Percentiles rank a stretch among this genome's conserved stretches.
These are phyloP conservation scores for Diplodus puntazzo DNA, from an alignment of 2,797 vertebrate species.

Conservation along the genomic window DNA sequence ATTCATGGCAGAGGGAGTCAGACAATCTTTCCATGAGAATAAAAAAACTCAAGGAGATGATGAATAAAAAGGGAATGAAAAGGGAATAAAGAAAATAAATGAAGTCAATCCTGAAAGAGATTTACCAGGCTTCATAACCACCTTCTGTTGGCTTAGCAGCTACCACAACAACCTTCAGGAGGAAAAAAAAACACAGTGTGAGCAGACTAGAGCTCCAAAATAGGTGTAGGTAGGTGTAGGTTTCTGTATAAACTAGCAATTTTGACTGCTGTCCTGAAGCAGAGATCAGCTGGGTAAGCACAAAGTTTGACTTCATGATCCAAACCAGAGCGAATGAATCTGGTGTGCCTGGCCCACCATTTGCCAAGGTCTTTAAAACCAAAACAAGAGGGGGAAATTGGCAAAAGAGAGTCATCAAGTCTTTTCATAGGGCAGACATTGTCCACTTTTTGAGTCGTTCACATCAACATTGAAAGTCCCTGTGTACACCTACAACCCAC, in stretches of 20 bases:
- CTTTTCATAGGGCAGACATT: conserved; percentile 29
- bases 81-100: background rate
- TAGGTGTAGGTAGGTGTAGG: conserved; percentile 11
- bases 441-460: conserved; percentile 30
- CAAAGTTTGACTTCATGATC: conserved; percentile 5
- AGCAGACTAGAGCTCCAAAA: conserved; percentile 22
- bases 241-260: conserved; percentile 33
- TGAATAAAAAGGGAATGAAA: background rate
- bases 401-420: conserved; percentile 22
- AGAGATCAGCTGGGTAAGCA: conserved; percentile 24
- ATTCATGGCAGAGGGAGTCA: background rate
- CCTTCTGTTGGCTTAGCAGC: conserved; percentile 29
- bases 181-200: background rate
- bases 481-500: conserved; percentile 3
- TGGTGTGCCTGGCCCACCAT: conserved; percentile 15
- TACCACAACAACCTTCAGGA: conserved; percentile 25
- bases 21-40: background rate
- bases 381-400: conserved; percentile 42
- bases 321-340: conserved; percentile 29
- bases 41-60: too few species aligned
- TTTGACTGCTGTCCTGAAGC: conserved; percentile 19
- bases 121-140: conserved; percentile 22
- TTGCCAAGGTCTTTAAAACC: conserved; percentile 43
- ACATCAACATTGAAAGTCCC: conserved; percentile 5
- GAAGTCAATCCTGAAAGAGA: background rate